Conservation (phyloP, 2,888 invertebrate species). For the Troilus luridus region DNA sequence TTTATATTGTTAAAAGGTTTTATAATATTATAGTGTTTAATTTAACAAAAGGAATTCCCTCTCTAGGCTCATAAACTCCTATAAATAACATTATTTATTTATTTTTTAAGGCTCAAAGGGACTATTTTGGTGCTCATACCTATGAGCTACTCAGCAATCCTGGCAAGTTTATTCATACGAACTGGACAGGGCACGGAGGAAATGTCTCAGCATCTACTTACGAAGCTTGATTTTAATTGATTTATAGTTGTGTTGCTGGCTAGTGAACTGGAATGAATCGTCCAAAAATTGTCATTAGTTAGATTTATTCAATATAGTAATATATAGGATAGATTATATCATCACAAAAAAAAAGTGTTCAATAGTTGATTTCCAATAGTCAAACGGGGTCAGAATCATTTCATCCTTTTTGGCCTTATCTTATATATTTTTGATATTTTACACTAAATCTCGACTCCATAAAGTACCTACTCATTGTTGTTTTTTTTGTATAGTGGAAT, state of each 20-base stretch:
- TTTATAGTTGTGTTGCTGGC: background rate
- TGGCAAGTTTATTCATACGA: constrained; percentile 94
- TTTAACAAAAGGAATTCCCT: no score
- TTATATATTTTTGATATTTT: background rate
- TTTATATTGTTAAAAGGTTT: no score
- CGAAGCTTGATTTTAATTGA: constrained; percentile 74
- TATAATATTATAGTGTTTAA: no score
- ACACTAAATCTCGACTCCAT: background rate
- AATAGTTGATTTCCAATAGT: background rate
- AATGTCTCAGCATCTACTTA: constrained; percentile 96
- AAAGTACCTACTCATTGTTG: background rate
- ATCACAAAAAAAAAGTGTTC: background rate
- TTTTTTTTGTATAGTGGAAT: background rate
- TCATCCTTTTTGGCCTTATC: background rate
- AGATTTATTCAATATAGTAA: background rate
- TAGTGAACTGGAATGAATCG: background rate
- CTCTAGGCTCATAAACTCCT: background rate
- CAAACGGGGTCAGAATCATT: background rate
- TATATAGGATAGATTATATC: background rate
- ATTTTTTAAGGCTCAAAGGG: constrained; percentile 85
- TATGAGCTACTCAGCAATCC: constrained; percentile 91
- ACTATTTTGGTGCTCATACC: constrained; percentile 99
- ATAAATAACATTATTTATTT: background rate
- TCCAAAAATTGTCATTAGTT: background rate
- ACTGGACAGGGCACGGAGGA: constrained; percentile 99